Conservation (phyloP, 2,113 vertebrate species). For the Hiodon alosoides region DNA sequence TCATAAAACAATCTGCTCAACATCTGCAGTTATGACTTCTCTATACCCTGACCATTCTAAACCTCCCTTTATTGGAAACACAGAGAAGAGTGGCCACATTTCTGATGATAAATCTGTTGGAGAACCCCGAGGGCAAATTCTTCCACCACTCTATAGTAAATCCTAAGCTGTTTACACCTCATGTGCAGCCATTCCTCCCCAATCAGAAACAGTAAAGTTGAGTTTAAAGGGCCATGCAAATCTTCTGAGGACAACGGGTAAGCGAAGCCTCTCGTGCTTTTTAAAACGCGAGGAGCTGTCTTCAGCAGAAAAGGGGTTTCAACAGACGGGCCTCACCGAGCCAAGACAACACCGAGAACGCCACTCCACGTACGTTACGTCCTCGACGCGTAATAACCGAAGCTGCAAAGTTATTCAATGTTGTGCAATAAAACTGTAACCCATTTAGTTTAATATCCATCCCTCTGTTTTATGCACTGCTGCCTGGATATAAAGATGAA, state of each 20-base stretch:
- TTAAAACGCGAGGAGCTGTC: not conserved
- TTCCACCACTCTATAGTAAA: not conserved
- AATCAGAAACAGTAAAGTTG: not conserved
- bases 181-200: not conserved
- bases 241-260: not conserved
- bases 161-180: not conserved
- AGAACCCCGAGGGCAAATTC: not conserved
- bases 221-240: not conserved
- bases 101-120: not conserved
- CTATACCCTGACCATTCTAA: not conserved
- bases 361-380: no score
- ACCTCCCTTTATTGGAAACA: not conserved
- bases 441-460: slow-evolving; percentile 25
- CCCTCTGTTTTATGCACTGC: slow-evolving; percentile 28
- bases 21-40: not conserved
- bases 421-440: slow-evolving; percentile 22
- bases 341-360: not conserved
- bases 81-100: not conserved
- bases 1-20: no score
- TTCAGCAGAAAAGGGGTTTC: not conserved
- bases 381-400: not conserved
- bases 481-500: slow-evolving; percentile 25
- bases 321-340: not conserved
- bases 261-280: not conserved
- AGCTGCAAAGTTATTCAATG: not conserved